Conservation (phyloP, 1,140 invertebrate genomes). For the Glomeris maerens region DNA sequence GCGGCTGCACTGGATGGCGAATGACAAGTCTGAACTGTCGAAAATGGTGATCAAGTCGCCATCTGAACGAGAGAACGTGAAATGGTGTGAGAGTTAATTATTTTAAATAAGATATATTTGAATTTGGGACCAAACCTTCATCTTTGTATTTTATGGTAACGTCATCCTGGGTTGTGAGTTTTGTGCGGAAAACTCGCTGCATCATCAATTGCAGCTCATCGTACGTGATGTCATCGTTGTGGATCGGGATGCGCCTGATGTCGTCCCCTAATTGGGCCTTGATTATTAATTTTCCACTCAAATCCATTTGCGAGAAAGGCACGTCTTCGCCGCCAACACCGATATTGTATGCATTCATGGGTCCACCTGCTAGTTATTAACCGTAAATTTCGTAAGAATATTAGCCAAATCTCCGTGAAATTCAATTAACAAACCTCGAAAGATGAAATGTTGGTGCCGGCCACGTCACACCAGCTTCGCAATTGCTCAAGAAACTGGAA, state of each 20-base stretch:
- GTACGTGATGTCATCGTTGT: conserved; percentile 62
- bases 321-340: background rate
- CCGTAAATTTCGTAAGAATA: no score
- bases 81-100: conserved; percentile 7
- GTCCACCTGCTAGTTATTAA: no score
- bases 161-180: conserved; percentile 48
- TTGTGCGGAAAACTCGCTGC: conserved; percentile 54
- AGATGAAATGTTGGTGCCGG: no score
- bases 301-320: conserved; percentile 25
- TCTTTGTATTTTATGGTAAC: conserved; percentile 60
- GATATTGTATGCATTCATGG: conserved; percentile 5
- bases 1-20: conserved; percentile 55
- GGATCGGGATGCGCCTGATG: conserved; percentile 53
- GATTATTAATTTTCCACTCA: conserved; percentile 40
- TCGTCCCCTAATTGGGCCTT: conserved; percentile 53
- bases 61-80: conserved; percentile 37
- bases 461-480: no score
- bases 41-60: conserved; percentile 58
- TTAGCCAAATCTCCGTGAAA: no score
- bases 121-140: conserved; percentile 39
- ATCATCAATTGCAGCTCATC: conserved; percentile 64
- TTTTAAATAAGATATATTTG: conserved; percentile 1
- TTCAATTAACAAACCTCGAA: no score
- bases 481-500: no score
- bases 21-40: conserved; percentile 54